Evolutionary conservation across 2,113 vertebrate species (phyloP).

Genomic region (Lynx canadensis): DNA sequence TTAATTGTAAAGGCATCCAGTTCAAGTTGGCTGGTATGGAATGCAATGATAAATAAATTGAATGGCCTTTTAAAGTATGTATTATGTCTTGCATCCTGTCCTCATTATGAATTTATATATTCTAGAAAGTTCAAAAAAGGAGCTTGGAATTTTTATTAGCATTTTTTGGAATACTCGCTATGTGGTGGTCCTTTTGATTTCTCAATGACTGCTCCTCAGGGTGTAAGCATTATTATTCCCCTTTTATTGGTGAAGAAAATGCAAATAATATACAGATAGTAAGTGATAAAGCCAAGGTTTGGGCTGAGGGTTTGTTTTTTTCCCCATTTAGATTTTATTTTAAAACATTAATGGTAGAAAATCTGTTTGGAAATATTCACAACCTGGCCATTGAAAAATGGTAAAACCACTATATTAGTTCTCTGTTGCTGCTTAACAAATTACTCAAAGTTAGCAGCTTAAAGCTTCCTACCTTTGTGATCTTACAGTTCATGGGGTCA

Average conservation of each 20-base stretch:
- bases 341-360: slow-evolving; percentile 77
- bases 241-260: background rate
- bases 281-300: background rate
- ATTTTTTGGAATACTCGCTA: background rate
- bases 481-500: background rate
- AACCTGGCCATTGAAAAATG: slow-evolving; percentile 56
- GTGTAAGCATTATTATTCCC: background rate
- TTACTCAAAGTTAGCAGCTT: background rate
- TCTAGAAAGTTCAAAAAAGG: background rate
- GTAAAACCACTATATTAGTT: background rate
- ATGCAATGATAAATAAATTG: background rate
- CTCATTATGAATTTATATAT: background rate
- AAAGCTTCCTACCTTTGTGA: background rate
- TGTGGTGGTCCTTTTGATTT: background rate
- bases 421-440: background rate
- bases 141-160: background rate
- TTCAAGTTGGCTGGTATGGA: background rate
- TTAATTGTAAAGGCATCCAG: background rate
- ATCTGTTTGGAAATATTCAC: slow-evolving; percentile 73
- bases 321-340: background rate
- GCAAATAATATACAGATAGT: background rate
- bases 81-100: background rate
- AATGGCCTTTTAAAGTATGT: background rate
- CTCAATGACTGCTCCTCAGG: background rate
- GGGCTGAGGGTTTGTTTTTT: background rate